A percentile compares a stretch with the other conserved stretches of the same genome.
Conservation (phyloP, 2,888 invertebrate species). For the Eumerus sabulonum region DNA sequence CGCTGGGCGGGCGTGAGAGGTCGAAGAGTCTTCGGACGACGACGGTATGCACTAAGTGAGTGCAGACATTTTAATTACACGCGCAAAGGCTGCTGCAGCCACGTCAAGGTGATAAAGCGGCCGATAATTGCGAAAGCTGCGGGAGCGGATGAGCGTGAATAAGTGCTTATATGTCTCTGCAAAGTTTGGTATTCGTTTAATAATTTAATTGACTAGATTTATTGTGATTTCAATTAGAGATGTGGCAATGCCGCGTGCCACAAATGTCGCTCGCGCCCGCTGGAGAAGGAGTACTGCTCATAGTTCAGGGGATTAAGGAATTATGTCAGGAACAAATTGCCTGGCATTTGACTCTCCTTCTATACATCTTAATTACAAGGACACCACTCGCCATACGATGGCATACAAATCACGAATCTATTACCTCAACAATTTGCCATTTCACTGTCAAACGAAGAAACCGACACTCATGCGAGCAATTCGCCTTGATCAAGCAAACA, state of each 20-base stretch:
- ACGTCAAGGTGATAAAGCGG: constrained; percentile 73
- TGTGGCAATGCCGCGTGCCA: constrained; percentile 40
- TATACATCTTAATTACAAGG: constrained; percentile 25
- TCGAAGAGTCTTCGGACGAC: constrained; percentile 59
- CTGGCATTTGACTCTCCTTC: background rate
- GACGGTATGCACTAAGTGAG: constrained; percentile 66
- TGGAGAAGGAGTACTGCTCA: no score
- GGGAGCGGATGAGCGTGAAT: constrained; percentile 40
- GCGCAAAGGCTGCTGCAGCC: constrained; percentile 54
- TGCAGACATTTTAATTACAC: constrained; percentile 78
- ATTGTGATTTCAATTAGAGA: constrained; percentile 78
- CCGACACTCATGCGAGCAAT: background rate
- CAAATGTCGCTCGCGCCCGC: constrained; percentile 41
- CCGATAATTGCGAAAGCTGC: constrained; percentile 74
- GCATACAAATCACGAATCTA: constrained; percentile 36
- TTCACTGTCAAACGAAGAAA: constrained; percentile 27
- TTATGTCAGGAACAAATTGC: background rate
- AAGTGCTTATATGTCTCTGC: background rate
- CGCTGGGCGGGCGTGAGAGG: constrained; percentile 32
- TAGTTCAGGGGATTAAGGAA: no score
- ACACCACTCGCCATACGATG: background rate
- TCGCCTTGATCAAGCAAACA: constrained; percentile 13
- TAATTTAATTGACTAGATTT: constrained; percentile 79
- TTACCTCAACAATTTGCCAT: constrained; percentile 49
- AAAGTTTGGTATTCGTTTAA: constrained; percentile 70